phyloP scores from a whole-genome alignment of 2,888 invertebrate genomes.

The Drosophila acutilabella region DNA sequence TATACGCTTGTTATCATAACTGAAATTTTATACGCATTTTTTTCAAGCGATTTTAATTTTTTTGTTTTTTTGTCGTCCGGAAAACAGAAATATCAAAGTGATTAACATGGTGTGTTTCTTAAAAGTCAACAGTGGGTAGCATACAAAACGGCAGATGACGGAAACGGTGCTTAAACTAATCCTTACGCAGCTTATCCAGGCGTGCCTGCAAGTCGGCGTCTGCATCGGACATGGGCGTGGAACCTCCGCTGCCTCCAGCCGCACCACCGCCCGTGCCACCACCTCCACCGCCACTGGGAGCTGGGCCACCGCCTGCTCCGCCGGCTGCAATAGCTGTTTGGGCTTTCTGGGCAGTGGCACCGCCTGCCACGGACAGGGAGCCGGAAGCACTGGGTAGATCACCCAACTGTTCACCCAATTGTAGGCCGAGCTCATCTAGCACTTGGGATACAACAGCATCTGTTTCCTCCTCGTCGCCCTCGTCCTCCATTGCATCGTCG shows the following conservation, averaged over 20 bases:
- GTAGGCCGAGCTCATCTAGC: slow-evolving; percentile 97
- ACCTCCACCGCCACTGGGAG: slow-evolving; percentile 83
- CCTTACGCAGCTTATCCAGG: slow-evolving; percentile 93
- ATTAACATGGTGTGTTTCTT: slow-evolving; percentile 51
- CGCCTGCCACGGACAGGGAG: slow-evolving; percentile 86
- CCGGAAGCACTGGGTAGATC: slow-evolving; percentile 91
- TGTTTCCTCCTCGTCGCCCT: slow-evolving; percentile 99
- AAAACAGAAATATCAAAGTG: slow-evolving; percentile 30
- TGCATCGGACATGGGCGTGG: slow-evolving; percentile 89
- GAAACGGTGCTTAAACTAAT: slow-evolving; percentile 35
- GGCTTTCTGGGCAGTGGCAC: slow-evolving; percentile 89
- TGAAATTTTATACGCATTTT: slow-evolving; percentile 19
- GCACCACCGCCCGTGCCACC: slow-evolving; percentile 83
- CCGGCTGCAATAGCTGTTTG: slow-evolving; percentile 86
- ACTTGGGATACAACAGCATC: slow-evolving; percentile 98
- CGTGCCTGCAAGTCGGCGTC: slow-evolving; percentile 99
- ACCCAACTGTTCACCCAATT: slow-evolving; percentile 96
- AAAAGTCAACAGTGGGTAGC: slow-evolving; percentile 39
- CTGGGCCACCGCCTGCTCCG: slow-evolving; percentile 80
- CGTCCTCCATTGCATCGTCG: slow-evolving; percentile 99
- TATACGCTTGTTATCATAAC: slow-evolving; percentile 63
- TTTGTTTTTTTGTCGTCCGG: slow-evolving; percentile 15
- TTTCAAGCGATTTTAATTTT: slow-evolving; percentile 7
- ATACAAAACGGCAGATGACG: slow-evolving; percentile 40
- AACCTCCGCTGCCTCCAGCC: slow-evolving; percentile 85